Conservation (phyloP, 2,113 vertebrate genomes). For the Melanerpes formicivorus region DNA sequence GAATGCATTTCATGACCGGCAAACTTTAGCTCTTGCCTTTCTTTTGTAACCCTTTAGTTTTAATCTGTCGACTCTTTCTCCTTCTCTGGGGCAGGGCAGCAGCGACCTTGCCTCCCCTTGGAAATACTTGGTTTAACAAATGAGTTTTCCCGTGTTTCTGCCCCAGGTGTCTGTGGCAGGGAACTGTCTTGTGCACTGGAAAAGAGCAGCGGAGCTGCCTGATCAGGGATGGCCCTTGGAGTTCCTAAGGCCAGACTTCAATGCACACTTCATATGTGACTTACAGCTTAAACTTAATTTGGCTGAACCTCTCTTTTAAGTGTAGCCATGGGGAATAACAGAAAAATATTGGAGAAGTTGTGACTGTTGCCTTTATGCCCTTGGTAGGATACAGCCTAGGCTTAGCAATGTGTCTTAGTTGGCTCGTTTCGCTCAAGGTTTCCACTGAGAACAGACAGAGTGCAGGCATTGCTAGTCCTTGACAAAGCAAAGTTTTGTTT, state of each 20-base stretch:
- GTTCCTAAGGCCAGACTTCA: background rate
- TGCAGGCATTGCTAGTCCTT: background rate
- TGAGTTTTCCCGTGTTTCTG: conserved; percentile 13
- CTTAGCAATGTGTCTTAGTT: conserved; percentile 24
- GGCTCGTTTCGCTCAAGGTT: conserved; percentile 1
- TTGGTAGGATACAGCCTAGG: background rate
- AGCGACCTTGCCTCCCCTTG: conserved; percentile 51
- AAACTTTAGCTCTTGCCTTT: conserved; percentile 77
- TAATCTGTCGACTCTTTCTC: conserved; percentile 62
- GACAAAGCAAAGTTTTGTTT: background rate
- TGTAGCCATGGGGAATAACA: conserved; percentile 10
- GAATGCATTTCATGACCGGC: conserved; percentile 71
- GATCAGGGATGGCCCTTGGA: background rate
- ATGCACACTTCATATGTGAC: conserved; percentile 19
- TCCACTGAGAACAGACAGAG: conserved; percentile 9
- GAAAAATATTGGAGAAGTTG: conserved; percentile 37
- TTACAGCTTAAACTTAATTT: conserved; percentile 37
- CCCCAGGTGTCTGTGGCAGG: background rate
- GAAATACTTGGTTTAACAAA: conserved; percentile 39
- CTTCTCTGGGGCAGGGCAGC: conserved; percentile 62
- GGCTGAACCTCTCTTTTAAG: conserved; percentile 7
- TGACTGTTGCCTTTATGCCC: conserved; percentile 27
- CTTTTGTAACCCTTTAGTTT: conserved; percentile 76
- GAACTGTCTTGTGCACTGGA: background rate
- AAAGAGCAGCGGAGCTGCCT: conserved; percentile 18